Percentiles rank a stretch among this genome's conserved stretches.
phyloP scores from a whole-genome alignment of 2,113 vertebrate species.

The Urocynchramus pylzowi region DNA sequence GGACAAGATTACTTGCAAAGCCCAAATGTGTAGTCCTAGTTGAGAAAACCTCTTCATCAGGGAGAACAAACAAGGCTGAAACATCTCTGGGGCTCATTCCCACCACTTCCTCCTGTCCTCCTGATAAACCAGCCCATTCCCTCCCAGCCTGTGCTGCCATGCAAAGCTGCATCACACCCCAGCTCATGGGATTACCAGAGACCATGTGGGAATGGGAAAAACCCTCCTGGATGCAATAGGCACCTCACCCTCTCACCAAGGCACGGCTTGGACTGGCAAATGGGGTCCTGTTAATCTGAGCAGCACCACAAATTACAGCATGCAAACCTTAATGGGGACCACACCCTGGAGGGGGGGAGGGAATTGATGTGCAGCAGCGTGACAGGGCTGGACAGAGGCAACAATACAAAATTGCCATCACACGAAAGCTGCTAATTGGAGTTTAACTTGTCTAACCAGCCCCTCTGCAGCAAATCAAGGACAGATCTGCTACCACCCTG shows the following conservation, averaged over 20 bases:
- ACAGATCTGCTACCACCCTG: not conserved
- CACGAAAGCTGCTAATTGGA: not conserved
- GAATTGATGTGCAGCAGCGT: not conserved
- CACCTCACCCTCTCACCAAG: not conserved
- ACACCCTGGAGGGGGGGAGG: not conserved
- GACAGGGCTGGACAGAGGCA: not conserved
- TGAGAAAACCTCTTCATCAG: not conserved
- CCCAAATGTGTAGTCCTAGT: not conserved
- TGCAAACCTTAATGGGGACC: not conserved
- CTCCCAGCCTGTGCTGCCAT: not conserved
- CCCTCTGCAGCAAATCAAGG: not conserved
- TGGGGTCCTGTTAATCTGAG: not conserved
- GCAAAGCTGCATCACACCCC: not conserved
- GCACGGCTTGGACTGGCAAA: not conserved
- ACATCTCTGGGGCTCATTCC: not conserved
- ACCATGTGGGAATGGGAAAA: not conserved
- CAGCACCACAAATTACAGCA: not conserved
- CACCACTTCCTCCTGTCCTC: not conserved
- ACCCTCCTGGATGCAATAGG: not conserved
- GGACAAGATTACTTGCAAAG: not conserved
- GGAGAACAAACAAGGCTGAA: not conserved
- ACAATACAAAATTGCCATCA: not conserved
- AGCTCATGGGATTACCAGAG: not conserved
- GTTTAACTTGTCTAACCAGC: slow-evolving; percentile 18
- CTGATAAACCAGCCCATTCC: not conserved